A percentile compares a stretch with the other conserved stretches of the same genome.
phyloP scores from a whole-genome alignment of 2,888 invertebrate species.

The Chrysodeixis includens region DNA sequence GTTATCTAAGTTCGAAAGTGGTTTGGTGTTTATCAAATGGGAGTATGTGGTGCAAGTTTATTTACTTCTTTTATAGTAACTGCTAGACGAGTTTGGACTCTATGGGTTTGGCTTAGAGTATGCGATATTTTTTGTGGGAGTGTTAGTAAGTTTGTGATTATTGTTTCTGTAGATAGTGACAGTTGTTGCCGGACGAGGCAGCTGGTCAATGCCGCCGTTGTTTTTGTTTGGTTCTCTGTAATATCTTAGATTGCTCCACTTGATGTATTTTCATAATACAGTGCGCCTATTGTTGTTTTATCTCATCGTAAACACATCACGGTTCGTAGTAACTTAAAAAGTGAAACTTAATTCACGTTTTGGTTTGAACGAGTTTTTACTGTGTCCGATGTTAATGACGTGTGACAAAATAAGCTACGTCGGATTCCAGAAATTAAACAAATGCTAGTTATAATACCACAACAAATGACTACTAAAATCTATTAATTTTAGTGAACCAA shows the following conservation, averaged over 20 bases:
- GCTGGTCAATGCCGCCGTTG: constrained; percentile 51
- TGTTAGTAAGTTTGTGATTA: constrained; percentile 19
- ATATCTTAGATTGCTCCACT: constrained; percentile 46
- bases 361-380: background rate
- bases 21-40: constrained; percentile 64
- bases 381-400: background rate
- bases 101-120: constrained; percentile 26
- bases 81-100: constrained; percentile 28
- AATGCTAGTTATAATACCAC: no score
- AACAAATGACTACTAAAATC: background rate
- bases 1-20: constrained; percentile 66
- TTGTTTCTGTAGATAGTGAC: constrained; percentile 55
- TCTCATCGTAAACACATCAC: constrained; percentile 32
- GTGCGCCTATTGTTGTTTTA: constrained; percentile 27
- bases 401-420: background rate
- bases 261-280: constrained; percentile 30
- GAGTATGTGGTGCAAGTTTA: constrained; percentile 57
- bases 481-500: background rate
- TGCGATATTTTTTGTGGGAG: constrained; percentile 11
- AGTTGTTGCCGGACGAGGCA: constrained; percentile 45
- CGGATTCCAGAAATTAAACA: background rate
- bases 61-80: constrained; percentile 31
- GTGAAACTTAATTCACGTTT: constrained; percentile 31
- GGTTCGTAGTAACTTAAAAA: constrained; percentile 42
- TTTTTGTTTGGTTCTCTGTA: constrained; percentile 53